Evolutionary conservation across 2,888 invertebrate species (phyloP).

Genomic region (Actias luna): DNA sequence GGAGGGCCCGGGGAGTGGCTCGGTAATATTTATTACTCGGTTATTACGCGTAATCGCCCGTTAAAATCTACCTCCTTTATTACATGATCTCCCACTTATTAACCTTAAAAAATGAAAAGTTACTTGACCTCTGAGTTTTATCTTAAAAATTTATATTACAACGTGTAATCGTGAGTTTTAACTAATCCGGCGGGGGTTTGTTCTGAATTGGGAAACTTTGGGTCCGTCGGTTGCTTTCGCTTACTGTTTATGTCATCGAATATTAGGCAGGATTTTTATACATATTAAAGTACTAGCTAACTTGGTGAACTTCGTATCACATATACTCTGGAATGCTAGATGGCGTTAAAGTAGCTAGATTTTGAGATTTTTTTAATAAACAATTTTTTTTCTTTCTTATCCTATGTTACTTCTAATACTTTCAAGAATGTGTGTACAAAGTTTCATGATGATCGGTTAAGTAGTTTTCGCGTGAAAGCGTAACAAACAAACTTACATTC

Average conservation of each 20-base stretch:
- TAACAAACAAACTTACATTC: too few relatives aligned
- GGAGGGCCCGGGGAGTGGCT: slow-evolving; percentile 62
- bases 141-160: slow-evolving; percentile 14
- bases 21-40: slow-evolving; percentile 70
- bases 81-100: slow-evolving; percentile 63
- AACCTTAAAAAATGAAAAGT: slow-evolving; percentile 50
- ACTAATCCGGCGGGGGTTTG: not conserved
- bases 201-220: not conserved
- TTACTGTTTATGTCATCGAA: not conserved
- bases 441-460: too few relatives aligned
- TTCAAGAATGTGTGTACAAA: too few relatives aligned
- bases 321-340: too few relatives aligned
- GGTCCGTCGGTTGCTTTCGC: not conserved
- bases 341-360: too few relatives aligned
- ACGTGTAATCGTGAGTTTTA: slow-evolving; percentile 1
- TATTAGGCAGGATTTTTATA: not conserved
- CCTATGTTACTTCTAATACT: too few relatives aligned
- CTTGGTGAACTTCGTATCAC: too few relatives aligned
- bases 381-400: too few relatives aligned
- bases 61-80: slow-evolving; percentile 66
- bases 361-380: too few relatives aligned
- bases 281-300: too few relatives aligned
- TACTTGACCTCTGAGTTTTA: slow-evolving; percentile 38
- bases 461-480: too few relatives aligned
- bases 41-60: slow-evolving; percentile 75